Evolutionary conservation across 2,113 vertebrate species (phyloP), one percentile per base, ranked within the genome.

Genomic region (Hypanus sabinus): DNA sequence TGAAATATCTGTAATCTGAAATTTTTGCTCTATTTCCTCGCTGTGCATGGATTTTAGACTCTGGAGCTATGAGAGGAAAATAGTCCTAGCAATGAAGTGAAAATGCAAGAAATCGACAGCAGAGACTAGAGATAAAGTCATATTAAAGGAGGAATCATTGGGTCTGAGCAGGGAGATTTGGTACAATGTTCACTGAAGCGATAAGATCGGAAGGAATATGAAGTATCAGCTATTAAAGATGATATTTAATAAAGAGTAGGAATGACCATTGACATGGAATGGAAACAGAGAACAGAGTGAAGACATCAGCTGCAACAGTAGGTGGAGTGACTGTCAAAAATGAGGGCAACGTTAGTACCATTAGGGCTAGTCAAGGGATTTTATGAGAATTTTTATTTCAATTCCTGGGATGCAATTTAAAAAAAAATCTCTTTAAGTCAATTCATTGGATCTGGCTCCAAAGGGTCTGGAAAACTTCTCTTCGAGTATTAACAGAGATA

Each of bases 391-490:
- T 93, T 62, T 68, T 36, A 93, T 27, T 93, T 93, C 46, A 36
- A 93, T 12, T 38, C 90, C 33, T 93, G 33, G 22, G 90, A 93
- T 73, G 24, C 22, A 46, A 73, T 93, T 93, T 38, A 46, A 24
- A 38, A 71, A 20, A 60, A 91, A 92, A 73, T 38, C 1, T 46
- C 36, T 8, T 90, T 10, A 93, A 93, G 46, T 24, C 68, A 73
- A 71, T 73, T 16, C 60, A 55, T 93, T 70, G 33, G 68, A 27
- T 93, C 68, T 93, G 90, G 90, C 90, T 93, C 68, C 36, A 70
- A 38, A 93, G 68, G 7, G 65, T 93, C 90, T 93, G 90, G 33
- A 93, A 73, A 70, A 30, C 24, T 93, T 73, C 85, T 90, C 30
- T 30, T 68, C 30, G 65, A 46, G 33, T 93, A 73, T 46, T 93